phyloP scores from a whole-genome alignment of 2,888 invertebrate species.

The Portevinia maculata region DNA sequence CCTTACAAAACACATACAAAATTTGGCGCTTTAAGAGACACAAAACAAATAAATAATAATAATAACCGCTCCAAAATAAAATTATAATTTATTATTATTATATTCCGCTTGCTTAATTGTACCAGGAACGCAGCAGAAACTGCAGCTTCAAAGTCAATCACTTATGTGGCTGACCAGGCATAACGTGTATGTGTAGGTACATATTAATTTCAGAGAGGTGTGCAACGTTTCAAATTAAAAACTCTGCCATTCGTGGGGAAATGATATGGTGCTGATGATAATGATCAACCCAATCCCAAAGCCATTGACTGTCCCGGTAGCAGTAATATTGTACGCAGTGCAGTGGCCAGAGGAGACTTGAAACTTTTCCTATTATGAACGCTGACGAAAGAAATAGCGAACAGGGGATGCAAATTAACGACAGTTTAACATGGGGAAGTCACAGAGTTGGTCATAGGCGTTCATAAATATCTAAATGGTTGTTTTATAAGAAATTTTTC shows the following conservation, averaged over 20 bases:
- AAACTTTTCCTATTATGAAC: constrained; percentile 12
- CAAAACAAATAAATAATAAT: constrained; percentile 70
- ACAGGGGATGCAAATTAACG: constrained; percentile 69
- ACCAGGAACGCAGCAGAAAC: constrained; percentile 81
- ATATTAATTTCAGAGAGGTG: constrained; percentile 13
- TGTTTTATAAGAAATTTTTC: constrained; percentile 13
- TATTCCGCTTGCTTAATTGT: constrained; percentile 83
- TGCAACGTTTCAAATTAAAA: not conserved
- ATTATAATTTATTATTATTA: constrained; percentile 83
- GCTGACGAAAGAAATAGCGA: constrained; percentile 33
- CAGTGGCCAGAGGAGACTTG: constrained; percentile 28
- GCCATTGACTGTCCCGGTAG: no score
- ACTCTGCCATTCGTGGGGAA: constrained; percentile 23
- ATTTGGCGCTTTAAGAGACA: constrained; percentile 6
- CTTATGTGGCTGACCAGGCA: not conserved
- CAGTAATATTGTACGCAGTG: not conserved
- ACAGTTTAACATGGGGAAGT: constrained; percentile 81
- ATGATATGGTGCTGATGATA: no score
- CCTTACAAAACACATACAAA: constrained; percentile 39
- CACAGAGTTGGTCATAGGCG: constrained; percentile 81
- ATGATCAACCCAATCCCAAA: no score
- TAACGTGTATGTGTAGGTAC: not conserved
- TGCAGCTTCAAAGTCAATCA: constrained; percentile 18
- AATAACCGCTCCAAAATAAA: constrained; percentile 78
- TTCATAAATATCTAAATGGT: constrained; percentile 73